Evolutionary conservation across 2,888 invertebrate genomes (phyloP), one percentile per base, ranked within the genome.

Genomic region (Meta bourneti): DNA sequence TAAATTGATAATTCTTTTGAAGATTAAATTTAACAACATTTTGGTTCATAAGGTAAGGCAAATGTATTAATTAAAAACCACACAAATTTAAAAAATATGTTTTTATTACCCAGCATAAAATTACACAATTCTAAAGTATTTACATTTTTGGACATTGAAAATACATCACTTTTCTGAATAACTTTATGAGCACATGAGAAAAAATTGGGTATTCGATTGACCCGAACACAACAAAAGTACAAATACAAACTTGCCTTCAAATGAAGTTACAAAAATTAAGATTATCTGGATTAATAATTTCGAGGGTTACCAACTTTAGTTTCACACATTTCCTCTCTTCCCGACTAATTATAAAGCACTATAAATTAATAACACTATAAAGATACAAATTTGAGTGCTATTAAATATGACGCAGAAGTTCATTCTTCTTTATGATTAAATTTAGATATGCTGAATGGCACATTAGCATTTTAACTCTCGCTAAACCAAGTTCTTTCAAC

Each of bases 91-190:
- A 82, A 82, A 82, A 82, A 82, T 82, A 82, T 19, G 81, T 51
- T 51, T 82, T 82, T 82, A 82, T 82, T 82, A 82, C 51, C 72
- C 72, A 72, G 13, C 72, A 72, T 71, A 51, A 82, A 72, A n/a
- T 82, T 71, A 34, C 34, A 72, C 82, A 82, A 82, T 49, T 72
- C 72, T 51, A 49, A 70, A 48, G 52, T 82, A 82, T 82, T 82
- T 82, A 82, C 82, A 82, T 5, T 70, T 51, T 13, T 82, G 82
- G 82, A 82, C 49, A 72, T 72, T 71, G 49, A 82, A 82, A 82
- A 72, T 82, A 82, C 51, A 71, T 82, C 82, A 82, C 82, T 82
- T 81, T 70, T 81, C 19, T 19, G 49, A 81, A 48, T 49, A 81
- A 80, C 6, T 69, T 69, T 71, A 82, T 72, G 71, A 82, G 80